phyloP scores from a whole-genome alignment of 1,140 invertebrate species.

The Eulimnadia texana region DNA sequence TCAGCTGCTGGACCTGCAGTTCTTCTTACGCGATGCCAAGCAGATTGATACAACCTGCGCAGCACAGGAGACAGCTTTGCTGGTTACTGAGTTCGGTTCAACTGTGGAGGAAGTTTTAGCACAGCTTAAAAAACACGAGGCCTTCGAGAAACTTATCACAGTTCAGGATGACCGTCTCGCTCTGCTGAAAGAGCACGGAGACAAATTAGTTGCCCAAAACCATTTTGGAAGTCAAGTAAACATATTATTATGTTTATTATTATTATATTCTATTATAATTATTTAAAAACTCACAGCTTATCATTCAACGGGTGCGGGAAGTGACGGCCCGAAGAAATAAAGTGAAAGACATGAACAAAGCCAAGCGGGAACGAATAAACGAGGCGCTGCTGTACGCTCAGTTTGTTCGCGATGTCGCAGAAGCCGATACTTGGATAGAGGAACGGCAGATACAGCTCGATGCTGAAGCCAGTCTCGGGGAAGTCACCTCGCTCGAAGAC shows the following conservation, averaged over 20 bases:
- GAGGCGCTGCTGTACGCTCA: constrained; percentile 71
- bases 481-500: constrained; percentile 31
- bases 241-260: constrained; percentile 46
- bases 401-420: constrained; percentile 67
- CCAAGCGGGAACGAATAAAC: constrained; percentile 48
- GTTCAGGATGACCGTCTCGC: constrained; percentile 77
- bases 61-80: constrained; percentile 50
- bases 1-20: constrained; percentile 86
- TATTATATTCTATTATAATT: constrained; percentile 18
- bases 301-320: constrained; percentile 42
- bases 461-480: constrained; percentile 38
- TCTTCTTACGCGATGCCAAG: constrained; percentile 87
- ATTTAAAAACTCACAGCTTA: too few relatives aligned
- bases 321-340: constrained; percentile 52
- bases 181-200: constrained; percentile 68
- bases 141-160: constrained; percentile 69
- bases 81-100: constrained; percentile 27
- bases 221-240: constrained; percentile 69
- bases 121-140: constrained; percentile 78
- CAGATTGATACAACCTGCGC: constrained; percentile 78
- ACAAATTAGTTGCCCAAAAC: constrained; percentile 73
- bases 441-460: constrained; percentile 83
- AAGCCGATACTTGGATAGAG: constrained; percentile 76
- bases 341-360: constrained; percentile 49
- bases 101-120: constrained; percentile 71